Conservation (phyloP, 2,113 vertebrate species). For the Pluvialis apricaria region DNA sequence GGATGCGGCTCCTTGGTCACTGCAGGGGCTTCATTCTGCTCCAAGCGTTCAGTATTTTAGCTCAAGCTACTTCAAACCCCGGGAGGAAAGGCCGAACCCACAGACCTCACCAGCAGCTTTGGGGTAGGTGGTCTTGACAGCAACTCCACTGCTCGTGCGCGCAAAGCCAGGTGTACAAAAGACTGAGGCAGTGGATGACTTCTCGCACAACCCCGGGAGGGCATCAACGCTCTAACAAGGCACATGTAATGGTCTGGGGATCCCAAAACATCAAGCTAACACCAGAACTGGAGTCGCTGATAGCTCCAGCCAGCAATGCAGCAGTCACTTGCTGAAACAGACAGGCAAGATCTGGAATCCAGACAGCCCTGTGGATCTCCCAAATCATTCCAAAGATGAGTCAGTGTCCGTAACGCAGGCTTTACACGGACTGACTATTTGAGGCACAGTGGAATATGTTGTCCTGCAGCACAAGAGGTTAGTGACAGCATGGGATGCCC, state of each 20-base stretch:
- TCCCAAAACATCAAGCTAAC: neutral
- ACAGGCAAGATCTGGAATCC: neutral
- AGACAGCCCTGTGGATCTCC: accelerated
- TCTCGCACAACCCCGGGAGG: neutral
- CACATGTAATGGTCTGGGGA: accelerated
- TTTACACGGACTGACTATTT: accelerated
- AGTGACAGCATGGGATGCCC: neutral
- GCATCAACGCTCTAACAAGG: accelerated
- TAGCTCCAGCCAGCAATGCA: neutral
- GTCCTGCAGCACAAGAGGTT: neutral
- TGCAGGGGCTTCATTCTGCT: accelerated
- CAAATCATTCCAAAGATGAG: accelerated
- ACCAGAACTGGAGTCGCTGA: neutral
- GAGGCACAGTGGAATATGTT: accelerated
- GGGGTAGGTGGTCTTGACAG: neutral
- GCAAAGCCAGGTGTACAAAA: no score
- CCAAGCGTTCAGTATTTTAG: accelerated
- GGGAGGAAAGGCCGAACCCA: neutral
- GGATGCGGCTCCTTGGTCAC: neutral
- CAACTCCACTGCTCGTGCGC: neutral
- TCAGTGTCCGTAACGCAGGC: accelerated
- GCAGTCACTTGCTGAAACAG: neutral
- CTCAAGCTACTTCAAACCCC: neutral
- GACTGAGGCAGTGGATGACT: neutral
- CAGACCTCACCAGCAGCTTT: neutral